Conservation (phyloP, 2,797 vertebrate genomes). For the Telmatherina bonti region DNA sequence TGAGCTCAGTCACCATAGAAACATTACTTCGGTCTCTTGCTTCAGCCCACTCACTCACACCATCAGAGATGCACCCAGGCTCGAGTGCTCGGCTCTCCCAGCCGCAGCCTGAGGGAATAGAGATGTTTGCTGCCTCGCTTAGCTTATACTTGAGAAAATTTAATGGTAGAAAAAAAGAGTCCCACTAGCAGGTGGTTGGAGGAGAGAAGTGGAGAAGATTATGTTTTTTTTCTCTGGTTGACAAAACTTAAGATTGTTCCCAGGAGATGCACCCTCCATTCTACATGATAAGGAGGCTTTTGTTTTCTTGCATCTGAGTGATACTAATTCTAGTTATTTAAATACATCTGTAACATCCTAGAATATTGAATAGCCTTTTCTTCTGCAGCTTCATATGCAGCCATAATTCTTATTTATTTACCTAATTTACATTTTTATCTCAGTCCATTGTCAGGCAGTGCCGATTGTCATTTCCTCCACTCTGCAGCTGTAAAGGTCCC, state of each 20-base stretch:
- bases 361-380: constrained; percentile 12
- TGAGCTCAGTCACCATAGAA: constrained; percentile 75
- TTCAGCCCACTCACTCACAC: constrained; percentile 70
- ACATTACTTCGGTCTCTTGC: constrained; percentile 72
- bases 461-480: constrained; percentile 31
- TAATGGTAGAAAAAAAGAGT: constrained; percentile 35
- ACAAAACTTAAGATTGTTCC: constrained; percentile 18
- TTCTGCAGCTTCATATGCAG: constrained; percentile 8
- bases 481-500: constrained; percentile 52
- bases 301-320: not conserved
- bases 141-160: constrained; percentile 49
- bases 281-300: not conserved
- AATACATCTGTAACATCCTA: not conserved
- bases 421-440: constrained; percentile 43
- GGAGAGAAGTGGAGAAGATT: constrained; percentile 3
- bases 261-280: not conserved
- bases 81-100: constrained; percentile 63
- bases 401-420: constrained; percentile 24
- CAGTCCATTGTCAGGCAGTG: constrained; percentile 2
- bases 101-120: constrained; percentile 59
- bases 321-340: not conserved
- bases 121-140: constrained; percentile 43
- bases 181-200: constrained; percentile 48
- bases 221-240: constrained; percentile 10
- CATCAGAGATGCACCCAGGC: constrained; percentile 52